Evolutionary conservation across 2,113 vertebrate genomes (phyloP).

Genomic region (Boleophthalmus pectinirostris): DNA sequence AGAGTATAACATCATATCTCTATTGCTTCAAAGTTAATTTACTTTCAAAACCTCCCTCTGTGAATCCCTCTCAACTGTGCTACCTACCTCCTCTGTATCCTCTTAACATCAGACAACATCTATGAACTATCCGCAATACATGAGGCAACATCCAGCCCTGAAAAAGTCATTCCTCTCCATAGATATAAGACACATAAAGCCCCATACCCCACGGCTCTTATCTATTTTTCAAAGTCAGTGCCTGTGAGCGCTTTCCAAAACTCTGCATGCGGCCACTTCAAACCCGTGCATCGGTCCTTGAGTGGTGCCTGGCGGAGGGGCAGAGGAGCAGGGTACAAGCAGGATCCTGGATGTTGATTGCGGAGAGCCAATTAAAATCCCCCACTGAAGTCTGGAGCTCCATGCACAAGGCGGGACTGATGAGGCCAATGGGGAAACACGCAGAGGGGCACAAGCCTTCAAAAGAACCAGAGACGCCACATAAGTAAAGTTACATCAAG

Average conservation of each 20-base stretch:
- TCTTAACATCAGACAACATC: constrained; percentile 10
- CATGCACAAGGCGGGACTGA: constrained; percentile 56
- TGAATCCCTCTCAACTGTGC: constrained; percentile 27
- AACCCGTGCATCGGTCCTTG: constrained; percentile 66
- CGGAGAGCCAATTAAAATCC: constrained; percentile 78
- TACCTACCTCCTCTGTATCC: not conserved
- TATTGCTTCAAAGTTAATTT: not conserved
- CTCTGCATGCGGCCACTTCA: constrained; percentile 74
- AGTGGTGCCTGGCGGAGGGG: constrained; percentile 63
- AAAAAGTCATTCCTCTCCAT: constrained; percentile 33
- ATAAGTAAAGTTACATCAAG: not conserved
- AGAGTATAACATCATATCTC: not conserved
- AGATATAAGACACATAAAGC: constrained; percentile 54
- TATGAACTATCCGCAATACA: constrained; percentile 18
- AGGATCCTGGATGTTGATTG: constrained; percentile 66
- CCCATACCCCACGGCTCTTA: constrained; percentile 62
- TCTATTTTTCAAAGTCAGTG: constrained; percentile 69
- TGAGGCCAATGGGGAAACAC: constrained; percentile 59
- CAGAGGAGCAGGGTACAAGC: constrained; percentile 41
- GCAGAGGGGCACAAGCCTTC: constrained; percentile 15
- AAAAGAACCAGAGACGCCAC: constrained; percentile 1
- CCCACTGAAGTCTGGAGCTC: constrained; percentile 58
- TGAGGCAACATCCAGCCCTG: constrained; percentile 10
- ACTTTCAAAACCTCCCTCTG: constrained; percentile 14
- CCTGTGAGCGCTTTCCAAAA: constrained; percentile 68